phyloP scores from a whole-genome alignment of 1,140 invertebrate genomes.

The Ceratosolen solmsi region DNA sequence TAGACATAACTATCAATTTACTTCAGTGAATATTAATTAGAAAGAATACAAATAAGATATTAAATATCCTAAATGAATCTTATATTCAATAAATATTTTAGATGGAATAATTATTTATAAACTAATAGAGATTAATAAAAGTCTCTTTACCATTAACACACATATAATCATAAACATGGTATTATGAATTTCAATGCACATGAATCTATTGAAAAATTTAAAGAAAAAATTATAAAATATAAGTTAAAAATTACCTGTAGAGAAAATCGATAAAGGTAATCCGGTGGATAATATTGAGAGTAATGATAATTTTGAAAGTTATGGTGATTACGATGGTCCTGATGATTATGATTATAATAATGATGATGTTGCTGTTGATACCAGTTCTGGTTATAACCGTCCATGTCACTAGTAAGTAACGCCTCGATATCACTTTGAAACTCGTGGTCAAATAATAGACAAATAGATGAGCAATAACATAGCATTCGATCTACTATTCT shows the following conservation, averaged over 20 bases:
- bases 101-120: too few relatives aligned
- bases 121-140: too few relatives aligned
- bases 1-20: too few relatives aligned
- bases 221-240: too few relatives aligned
- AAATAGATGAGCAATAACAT: conserved; percentile 53
- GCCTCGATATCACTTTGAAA: conserved; percentile 48
- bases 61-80: too few relatives aligned
- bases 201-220: too few relatives aligned
- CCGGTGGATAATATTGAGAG: conserved; percentile 66
- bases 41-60: too few relatives aligned
- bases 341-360: conserved; percentile 60
- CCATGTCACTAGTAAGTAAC: conserved; percentile 65
- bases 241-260: conserved; percentile 64
- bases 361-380: conserved; percentile 68
- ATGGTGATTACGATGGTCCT: conserved; percentile 59
- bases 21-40: too few relatives aligned
- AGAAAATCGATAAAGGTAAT: conserved; percentile 72
- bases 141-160: too few relatives aligned
- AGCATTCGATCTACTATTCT: conserved; percentile 58
- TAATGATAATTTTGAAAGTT: conserved; percentile 64
- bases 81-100: too few relatives aligned
- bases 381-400: conserved; percentile 71
- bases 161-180: too few relatives aligned
- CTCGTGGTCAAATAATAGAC: conserved; percentile 42
- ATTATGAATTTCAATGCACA: too few relatives aligned